Percentiles rank a stretch among this genome's conserved stretches.
Conservation (phyloP, 2,888 invertebrate species). For the Pardosa pseudoannulata region DNA sequence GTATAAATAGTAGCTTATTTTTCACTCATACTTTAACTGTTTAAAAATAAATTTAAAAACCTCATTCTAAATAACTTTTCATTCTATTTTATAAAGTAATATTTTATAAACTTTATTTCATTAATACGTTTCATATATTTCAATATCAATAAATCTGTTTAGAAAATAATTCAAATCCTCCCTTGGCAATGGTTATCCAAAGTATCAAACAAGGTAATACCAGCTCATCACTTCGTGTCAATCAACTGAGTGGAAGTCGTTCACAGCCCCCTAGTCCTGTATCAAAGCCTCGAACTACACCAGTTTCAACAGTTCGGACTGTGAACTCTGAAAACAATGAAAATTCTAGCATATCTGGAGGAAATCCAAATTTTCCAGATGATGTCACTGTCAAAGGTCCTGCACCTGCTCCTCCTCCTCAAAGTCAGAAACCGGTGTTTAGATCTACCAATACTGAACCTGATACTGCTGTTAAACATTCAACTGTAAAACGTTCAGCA, state of each 20-base stretch:
- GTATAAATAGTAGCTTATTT: too few species aligned
- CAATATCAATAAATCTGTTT: too few species aligned
- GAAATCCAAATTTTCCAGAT: conserved; percentile 61
- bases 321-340: background rate
- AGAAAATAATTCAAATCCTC: conserved; percentile 8
- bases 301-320: conserved; percentile 28
- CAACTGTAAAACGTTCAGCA: conserved; percentile 54
- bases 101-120: too few species aligned
- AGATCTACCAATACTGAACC: conserved; percentile 26
- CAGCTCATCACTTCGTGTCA: conserved; percentile 32
- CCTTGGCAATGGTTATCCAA: conserved; percentile 41
- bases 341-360: background rate
- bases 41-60: too few species aligned
- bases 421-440: conserved; percentile 81
- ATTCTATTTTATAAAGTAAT: too few species aligned
- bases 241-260: conserved; percentile 57
- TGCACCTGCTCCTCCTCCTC: conserved; percentile 87
- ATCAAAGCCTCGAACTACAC: conserved; percentile 39
- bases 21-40: too few species aligned
- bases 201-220: conserved; percentile 45
- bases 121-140: too few species aligned
- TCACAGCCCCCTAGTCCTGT: conserved; percentile 72
- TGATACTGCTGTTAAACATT: conserved; percentile 8
- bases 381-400: conserved; percentile 83
- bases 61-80: too few species aligned